These are phyloP conservation scores for Nudaria mundana DNA, from an alignment of 2,888 invertebrate species.

Conservation along the genomic window DNA sequence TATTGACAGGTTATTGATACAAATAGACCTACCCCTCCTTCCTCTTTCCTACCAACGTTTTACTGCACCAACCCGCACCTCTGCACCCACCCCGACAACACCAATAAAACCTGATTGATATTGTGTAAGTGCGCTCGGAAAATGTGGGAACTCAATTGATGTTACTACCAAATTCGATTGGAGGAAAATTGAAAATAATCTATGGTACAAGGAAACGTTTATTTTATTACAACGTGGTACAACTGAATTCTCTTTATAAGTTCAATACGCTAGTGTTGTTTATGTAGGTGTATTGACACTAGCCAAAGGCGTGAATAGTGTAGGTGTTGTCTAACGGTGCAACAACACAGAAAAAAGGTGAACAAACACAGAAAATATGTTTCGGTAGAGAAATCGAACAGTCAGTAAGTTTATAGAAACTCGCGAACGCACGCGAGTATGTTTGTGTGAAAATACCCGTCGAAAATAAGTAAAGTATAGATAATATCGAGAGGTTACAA, in stretches of 20 bases:
- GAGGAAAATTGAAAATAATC: conserved; percentile 78
- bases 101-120: conserved; percentile 82
- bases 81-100: conserved; percentile 67
- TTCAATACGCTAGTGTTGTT: conserved; percentile 37
- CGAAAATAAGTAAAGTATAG: no score
- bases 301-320: conserved; percentile 74
- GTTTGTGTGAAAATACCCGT: no score
- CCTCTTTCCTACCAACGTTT: conserved; percentile 37
- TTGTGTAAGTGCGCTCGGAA: conserved; percentile 80
- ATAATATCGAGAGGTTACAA: no score
- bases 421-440: no score
- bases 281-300: conserved; percentile 59
- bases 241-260: conserved; percentile 36
- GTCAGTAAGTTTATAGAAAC: no score
- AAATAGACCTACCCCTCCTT: conserved; percentile 69
- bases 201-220: conserved; percentile 38
- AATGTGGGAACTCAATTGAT: conserved; percentile 82
- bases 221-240: conserved; percentile 39
- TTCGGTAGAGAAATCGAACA: no score
- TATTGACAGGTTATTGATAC: conserved; percentile 83
- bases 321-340: conserved; percentile 63
- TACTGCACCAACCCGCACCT: conserved; percentile 44
- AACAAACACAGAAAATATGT: no score
- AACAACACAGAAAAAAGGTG: no score
- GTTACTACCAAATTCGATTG: conserved; percentile 79